Percentiles rank a stretch among this genome's conserved stretches.
These are phyloP conservation scores for Lepeophtheirus salmonis DNA, from an alignment of 1,140 invertebrate genomes.

Conservation along the genomic window DNA sequence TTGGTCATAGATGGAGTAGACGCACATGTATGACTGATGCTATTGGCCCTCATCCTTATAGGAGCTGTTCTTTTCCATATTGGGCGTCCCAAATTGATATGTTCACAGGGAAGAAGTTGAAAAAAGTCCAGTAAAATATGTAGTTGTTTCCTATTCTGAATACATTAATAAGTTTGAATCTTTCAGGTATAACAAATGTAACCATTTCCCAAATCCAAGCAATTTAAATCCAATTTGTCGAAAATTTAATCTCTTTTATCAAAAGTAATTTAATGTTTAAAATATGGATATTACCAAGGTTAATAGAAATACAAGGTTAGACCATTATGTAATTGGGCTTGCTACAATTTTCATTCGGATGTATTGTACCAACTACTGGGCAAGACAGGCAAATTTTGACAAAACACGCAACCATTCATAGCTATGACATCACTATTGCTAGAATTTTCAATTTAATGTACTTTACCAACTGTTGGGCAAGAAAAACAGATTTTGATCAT, in stretches of 20 bases:
- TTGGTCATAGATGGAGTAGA: background rate
- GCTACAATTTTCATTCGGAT: too few species aligned
- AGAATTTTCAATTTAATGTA: too few species aligned
- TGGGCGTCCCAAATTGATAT: background rate
- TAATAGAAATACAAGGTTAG: too few species aligned
- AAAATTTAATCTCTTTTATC: background rate
- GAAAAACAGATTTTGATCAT: too few species aligned
- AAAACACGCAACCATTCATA: too few species aligned
- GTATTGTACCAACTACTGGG: too few species aligned
- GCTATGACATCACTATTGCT: too few species aligned
- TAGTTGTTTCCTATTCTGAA: background rate
- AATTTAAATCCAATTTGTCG: background rate
- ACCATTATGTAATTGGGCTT: too few species aligned
- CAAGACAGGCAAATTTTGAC: too few species aligned
- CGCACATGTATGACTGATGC: background rate
- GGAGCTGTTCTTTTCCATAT: background rate
- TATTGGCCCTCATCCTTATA: background rate
- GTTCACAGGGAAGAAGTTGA: background rate
- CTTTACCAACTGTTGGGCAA: too few species aligned
- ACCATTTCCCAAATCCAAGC: background rate
- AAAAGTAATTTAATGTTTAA: too few species aligned
- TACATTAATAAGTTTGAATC: background rate
- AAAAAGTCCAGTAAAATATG: background rate
- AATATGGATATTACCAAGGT: too few species aligned
- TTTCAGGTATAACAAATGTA: background rate